A percentile compares a stretch with the other conserved stretches of the same genome.
phyloP scores from a whole-genome alignment of 1,140 invertebrate species.

The Eupristina koningsbergeri region DNA sequence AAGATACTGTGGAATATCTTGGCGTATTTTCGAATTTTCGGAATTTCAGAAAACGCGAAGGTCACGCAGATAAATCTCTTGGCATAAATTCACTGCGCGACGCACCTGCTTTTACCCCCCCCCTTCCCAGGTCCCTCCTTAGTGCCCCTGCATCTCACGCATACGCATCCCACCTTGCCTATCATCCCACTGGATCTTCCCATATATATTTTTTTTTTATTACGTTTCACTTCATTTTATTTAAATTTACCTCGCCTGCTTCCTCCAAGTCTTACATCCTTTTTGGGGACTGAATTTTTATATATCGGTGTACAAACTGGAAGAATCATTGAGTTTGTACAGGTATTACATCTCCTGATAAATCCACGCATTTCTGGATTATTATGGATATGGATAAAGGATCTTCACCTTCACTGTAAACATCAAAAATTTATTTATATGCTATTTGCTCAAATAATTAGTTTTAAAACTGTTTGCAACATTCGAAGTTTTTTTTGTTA shows the following conservation, averaged over 20 bases:
- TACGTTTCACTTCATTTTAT: constrained; percentile 23
- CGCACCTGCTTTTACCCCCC: constrained; percentile 16
- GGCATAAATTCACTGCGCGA: constrained; percentile 18
- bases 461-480: no score
- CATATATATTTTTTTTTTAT: constrained; percentile 19
- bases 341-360: background rate
- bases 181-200: constrained; percentile 23
- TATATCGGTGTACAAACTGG: background rate
- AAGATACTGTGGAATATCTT: background rate
- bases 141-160: constrained; percentile 13
- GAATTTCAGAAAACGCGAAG: constrained; percentile 26
- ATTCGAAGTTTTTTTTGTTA: no score
- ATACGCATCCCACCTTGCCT: constrained; percentile 21
- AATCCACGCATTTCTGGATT: background rate
- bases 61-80: constrained; percentile 34
- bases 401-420: no score
- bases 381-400: background rate
- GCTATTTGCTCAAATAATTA: no score
- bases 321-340: background rate
- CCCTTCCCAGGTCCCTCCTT: constrained; percentile 21
- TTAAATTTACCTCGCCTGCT: background rate
- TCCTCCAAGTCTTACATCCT: background rate
- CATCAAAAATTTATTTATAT: no score
- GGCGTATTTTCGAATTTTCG: constrained; percentile 20
- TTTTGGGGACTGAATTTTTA: background rate